Percentiles rank a stretch among this genome's conserved stretches.
Conservation (phyloP, 2,113 vertebrate species). For the Phodopus roborovskii region DNA sequence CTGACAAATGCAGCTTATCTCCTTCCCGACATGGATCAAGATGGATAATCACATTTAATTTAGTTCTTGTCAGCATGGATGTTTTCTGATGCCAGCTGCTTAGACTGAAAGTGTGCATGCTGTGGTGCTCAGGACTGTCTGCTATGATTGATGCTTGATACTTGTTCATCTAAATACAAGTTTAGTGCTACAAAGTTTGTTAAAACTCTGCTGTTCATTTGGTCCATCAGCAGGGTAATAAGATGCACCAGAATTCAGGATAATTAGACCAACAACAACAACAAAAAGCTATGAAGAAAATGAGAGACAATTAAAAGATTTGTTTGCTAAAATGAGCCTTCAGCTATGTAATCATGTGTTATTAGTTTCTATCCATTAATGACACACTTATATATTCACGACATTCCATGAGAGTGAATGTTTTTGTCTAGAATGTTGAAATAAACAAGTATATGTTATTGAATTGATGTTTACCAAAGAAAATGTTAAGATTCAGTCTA, state of each 20-base stretch:
- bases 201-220: neutral
- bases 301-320: neutral
- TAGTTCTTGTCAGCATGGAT: neutral
- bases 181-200: neutral
- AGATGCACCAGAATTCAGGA: neutral
- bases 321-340: neutral
- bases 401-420: neutral
- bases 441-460: neutral
- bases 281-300: constrained; percentile 25
- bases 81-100: neutral
- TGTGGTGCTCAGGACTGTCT: neutral
- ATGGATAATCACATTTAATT: constrained; percentile 22
- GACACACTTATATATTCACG: neutral
- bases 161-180: constrained; percentile 10
- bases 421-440: neutral
- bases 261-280: neutral
- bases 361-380: neutral
- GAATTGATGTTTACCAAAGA: neutral
- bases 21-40: neutral
- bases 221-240: neutral
- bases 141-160: neutral
- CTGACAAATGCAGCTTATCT: neutral
- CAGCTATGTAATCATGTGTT: neutral
- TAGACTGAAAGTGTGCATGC: neutral
- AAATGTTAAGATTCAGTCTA: neutral